phyloP scores from a whole-genome alignment of 2,113 vertebrate genomes.

The Crypturellus undulatus region DNA sequence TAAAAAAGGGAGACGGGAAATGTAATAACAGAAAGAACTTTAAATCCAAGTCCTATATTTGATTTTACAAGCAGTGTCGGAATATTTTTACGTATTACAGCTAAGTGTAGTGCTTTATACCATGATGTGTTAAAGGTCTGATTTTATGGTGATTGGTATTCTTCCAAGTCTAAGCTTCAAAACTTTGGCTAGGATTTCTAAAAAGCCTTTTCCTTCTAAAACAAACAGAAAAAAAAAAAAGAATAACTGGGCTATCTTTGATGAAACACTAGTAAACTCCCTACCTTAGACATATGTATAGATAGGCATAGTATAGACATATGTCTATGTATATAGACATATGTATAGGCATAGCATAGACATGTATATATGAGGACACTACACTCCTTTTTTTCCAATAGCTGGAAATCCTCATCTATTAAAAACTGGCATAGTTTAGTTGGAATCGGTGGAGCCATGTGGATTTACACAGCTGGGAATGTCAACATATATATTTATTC shows the following conservation, averaged over 20 bases:
- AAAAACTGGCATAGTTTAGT: not conserved
- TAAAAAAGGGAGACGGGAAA: not conserved
- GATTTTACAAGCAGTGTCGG: not conserved
- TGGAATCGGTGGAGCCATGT: not conserved
- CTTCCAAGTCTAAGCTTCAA: not conserved
- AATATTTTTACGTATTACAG: conserved; percentile 7
- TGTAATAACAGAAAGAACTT: conserved; percentile 8
- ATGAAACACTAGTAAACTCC: not conserved
- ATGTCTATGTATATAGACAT: accelerated
- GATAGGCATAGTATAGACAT: not conserved
- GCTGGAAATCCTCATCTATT: not conserved
- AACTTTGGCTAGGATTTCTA: not conserved
- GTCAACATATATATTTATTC: not conserved
- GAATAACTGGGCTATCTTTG: not conserved
- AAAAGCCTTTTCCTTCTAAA: not conserved
- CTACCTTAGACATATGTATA: not conserved
- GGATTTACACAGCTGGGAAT: not conserved
- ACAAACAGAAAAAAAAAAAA: not conserved
- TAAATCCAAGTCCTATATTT: not conserved
- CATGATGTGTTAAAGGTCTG: not conserved
- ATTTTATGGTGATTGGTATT: not conserved
- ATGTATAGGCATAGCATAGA: not conserved
- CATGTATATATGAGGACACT: accelerated
- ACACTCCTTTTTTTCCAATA: not conserved
- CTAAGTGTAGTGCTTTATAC: not conserved